These are phyloP conservation scores for Apomyelois bistriatella DNA, from an alignment of 2,888 invertebrate genomes.

Conservation along the genomic window DNA sequence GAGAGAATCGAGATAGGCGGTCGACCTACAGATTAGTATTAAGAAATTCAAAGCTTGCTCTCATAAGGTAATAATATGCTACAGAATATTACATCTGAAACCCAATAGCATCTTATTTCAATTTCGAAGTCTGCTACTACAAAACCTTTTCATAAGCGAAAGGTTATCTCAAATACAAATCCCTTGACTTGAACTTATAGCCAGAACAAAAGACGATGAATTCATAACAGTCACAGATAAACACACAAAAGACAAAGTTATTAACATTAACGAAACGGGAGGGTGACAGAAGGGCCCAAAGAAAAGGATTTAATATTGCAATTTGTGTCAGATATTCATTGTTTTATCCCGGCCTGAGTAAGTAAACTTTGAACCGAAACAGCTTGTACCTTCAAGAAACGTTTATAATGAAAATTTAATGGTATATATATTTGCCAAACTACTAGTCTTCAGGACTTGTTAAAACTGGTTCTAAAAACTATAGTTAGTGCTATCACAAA, in stretches of 20 bases:
- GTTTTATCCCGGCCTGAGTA: neutral
- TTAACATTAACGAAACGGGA: conserved; percentile 1
- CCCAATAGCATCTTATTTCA: neutral
- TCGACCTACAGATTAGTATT: too few relatives aligned
- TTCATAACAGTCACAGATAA: conserved; percentile 6
- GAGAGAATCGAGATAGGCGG: too few relatives aligned
- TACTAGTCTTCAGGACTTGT: neutral
- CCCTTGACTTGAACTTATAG: neutral
- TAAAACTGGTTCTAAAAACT: neutral
- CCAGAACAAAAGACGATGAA: neutral
- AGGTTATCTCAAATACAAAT: neutral
- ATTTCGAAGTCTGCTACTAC: neutral
- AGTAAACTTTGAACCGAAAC: neutral
- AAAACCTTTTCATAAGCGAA: neutral
- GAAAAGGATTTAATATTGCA: conserved; percentile 7
- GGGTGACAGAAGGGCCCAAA: neutral
- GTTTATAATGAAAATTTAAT: conserved; percentile 3
- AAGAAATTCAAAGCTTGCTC: too few relatives aligned
- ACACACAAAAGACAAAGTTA: neutral
- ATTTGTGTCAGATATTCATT: conserved; percentile 7
- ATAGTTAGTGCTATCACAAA: neutral
- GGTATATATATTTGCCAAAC: neutral
- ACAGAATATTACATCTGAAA: too few relatives aligned
- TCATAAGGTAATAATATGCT: too few relatives aligned
- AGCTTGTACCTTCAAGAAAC: neutral